A percentile compares a stretch with the other conserved stretches of the same genome.
These are phyloP conservation scores for Typhlichthys eigenmanni DNA, from an alignment of 2,797 vertebrate species.

Conservation along the genomic window DNA sequence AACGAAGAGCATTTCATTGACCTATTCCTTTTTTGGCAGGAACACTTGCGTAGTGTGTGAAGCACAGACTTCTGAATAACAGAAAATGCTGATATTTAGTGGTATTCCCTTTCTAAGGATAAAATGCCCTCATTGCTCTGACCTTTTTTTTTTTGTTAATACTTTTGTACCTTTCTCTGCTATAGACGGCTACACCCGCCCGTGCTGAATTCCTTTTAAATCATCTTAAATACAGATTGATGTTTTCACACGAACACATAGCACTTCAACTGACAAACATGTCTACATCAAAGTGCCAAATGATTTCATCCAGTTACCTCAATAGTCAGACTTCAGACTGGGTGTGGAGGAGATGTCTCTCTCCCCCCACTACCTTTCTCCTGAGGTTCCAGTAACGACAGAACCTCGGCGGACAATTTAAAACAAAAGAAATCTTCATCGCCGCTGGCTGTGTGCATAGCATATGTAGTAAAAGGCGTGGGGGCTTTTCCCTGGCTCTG, in stretches of 20 bases:
- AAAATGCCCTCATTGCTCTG: constrained; percentile 8
- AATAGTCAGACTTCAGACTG: constrained; percentile 24
- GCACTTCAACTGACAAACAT: constrained; percentile 30
- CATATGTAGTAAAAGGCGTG: constrained; percentile 52
- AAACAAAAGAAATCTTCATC: constrained; percentile 34
- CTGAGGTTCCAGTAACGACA: constrained; percentile 28
- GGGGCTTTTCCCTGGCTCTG: constrained; percentile 19
- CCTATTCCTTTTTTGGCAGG: neutral
- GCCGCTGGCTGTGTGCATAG: constrained; percentile 65
- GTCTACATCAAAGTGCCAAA: constrained; percentile 59
- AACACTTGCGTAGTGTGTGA: neutral
- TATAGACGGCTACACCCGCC: neutral
- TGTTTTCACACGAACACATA: constrained; percentile 16
- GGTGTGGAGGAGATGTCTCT: constrained; percentile 11
- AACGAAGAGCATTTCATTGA: neutral
- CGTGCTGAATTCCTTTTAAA: constrained; percentile 2
- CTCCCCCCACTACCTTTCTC: neutral
- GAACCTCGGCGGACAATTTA: constrained; percentile 14
- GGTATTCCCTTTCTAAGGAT: constrained; percentile 14
- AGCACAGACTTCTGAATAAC: constrained; percentile 17
- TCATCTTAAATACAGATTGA: constrained; percentile 6
- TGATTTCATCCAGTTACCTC: constrained; percentile 32
- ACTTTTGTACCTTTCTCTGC: neutral
- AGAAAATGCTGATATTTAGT: neutral
- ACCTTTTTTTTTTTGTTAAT: neutral